phyloP scores from a whole-genome alignment of 1,140 invertebrate genomes.

The Phymastichus coffea region DNA sequence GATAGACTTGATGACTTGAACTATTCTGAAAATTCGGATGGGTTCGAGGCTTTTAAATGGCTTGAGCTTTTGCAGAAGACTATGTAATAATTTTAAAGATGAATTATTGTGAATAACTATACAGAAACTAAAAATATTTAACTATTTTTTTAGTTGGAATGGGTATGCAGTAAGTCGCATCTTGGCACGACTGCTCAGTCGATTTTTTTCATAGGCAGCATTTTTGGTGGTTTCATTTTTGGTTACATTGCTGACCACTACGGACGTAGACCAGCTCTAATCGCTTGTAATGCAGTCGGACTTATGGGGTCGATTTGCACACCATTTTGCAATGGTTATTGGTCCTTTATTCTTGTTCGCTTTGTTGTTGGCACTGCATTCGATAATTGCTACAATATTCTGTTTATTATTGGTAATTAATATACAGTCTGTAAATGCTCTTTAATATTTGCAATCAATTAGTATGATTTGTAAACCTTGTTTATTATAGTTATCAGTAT shows the following conservation, averaged over 20 bases:
- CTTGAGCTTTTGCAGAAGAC: too few relatives aligned
- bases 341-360: constrained; percentile 46
- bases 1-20: too few relatives aligned
- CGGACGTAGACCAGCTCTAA: constrained; percentile 53
- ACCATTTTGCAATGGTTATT: constrained; percentile 43
- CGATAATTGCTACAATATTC: constrained; percentile 53
- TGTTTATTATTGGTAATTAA: constrained; percentile 48
- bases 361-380: constrained; percentile 51
- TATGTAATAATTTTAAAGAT: too few relatives aligned
- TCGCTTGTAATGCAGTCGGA: constrained; percentile 42
- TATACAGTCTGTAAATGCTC: too few relatives aligned
- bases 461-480: neutral
- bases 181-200: constrained; percentile 56
- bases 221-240: constrained; percentile 54
- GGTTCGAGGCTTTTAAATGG: too few relatives aligned
- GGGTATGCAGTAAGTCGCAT: constrained; percentile 58
- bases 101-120: too few relatives aligned
- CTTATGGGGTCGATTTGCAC: constrained; percentile 44
- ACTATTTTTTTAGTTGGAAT: constrained; percentile 53
- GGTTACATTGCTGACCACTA: constrained; percentile 58
- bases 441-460: too few relatives aligned
- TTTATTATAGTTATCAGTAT: neutral
- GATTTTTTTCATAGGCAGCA: constrained; percentile 57
- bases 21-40: too few relatives aligned
- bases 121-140: too few relatives aligned